Percentiles rank a stretch among this genome's conserved stretches.
Conservation (phyloP, 1,140 invertebrate species). For the Anthonomus grandis region DNA sequence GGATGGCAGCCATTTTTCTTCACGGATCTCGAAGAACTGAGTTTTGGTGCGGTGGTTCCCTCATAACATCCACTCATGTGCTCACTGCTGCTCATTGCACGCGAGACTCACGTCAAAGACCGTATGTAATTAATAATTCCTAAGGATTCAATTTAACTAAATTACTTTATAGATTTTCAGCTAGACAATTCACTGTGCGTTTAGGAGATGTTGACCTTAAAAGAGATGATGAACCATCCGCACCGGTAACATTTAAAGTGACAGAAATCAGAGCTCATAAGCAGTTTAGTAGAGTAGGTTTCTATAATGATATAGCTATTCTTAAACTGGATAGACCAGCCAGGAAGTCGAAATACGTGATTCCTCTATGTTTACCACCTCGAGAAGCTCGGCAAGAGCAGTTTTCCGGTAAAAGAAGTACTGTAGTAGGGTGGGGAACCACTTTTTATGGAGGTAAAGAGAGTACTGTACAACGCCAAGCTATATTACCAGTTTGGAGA, state of each 20-base stretch:
- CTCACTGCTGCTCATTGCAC: conserved; percentile 92
- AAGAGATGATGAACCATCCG: conserved; percentile 75
- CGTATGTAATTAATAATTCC: conserved; percentile 56
- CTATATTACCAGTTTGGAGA: conserved; percentile 83
- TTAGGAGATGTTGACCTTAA: conserved; percentile 85
- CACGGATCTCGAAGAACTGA: conserved; percentile 81
- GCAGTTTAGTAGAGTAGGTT: conserved; percentile 78
- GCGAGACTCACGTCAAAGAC: conserved; percentile 77
- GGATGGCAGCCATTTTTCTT: conserved; percentile 92
- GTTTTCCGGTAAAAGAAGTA: conserved; percentile 70
- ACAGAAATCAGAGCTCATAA: conserved; percentile 74
- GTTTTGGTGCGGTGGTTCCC: conserved; percentile 91
- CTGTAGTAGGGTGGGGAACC: conserved; percentile 90
- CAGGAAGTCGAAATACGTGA: conserved; percentile 76
- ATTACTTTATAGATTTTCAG: conserved; percentile 64
- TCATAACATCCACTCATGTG: conserved; percentile 76
- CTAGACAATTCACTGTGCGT: conserved; percentile 82
- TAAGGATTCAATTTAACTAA: background rate
- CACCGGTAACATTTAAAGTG: conserved; percentile 73
- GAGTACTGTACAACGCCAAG: conserved; percentile 78
- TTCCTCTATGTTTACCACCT: conserved; percentile 81
- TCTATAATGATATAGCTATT: conserved; percentile 90
- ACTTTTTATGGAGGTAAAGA: conserved; percentile 83
- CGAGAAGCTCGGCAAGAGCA: conserved; percentile 54
- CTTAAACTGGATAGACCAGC: conserved; percentile 71